Base-by-base conservation (phyloP, 2,888 invertebrate species). In the Coelopa pilipes region DNA sequence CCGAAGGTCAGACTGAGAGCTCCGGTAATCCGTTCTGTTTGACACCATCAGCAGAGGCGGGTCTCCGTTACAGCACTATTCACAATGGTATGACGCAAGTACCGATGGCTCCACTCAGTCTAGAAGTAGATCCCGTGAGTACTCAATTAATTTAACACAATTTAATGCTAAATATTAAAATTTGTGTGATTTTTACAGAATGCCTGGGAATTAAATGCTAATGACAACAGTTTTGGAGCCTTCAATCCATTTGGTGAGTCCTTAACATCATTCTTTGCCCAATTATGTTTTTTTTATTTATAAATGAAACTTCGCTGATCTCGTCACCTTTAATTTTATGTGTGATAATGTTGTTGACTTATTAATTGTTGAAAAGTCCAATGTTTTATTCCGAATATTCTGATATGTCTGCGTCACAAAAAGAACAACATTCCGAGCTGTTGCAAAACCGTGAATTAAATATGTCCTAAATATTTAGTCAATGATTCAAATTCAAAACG, bases 111-210 rank as follows among this genome's bases (percentile, higher is more conserved):
- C 91, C 91, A 34, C 88, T 93, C 78, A 89, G 90, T 76, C 89
- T 94, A 75, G 91, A 92, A 81, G 91, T 93, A 75, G 93, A 93
- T 88, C 91, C 92, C 82, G 94, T 93, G 89, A 89, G 83, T n/a
- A n/a, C n/a, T n/a, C n/a, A n/a, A n/a, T 79, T 75, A 13, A 21
- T 68, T 53, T 62, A 63, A 46, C 68, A 55, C 46, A 45, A 70
- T 24, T 24, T 67, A 7, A 17, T 19, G 49, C 69, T 11, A 57
- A 19, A 24, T 50, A 9, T 65, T 71, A 71, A 67, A 47, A 62
- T 47, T 47, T 63, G 11, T 72, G 21, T 70, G 53, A 73, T 77
- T 55, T 76, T 68, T 75, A 76, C 19, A 92, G 92, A 90, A 91
- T 83, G 89, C 91, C 73, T 92, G 92, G 90, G 91, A 91, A 80